A percentile compares a stretch with the other conserved stretches of the same genome.
Conservation (phyloP, 2,888 invertebrate genomes). For the Calameuta filiformis region DNA sequence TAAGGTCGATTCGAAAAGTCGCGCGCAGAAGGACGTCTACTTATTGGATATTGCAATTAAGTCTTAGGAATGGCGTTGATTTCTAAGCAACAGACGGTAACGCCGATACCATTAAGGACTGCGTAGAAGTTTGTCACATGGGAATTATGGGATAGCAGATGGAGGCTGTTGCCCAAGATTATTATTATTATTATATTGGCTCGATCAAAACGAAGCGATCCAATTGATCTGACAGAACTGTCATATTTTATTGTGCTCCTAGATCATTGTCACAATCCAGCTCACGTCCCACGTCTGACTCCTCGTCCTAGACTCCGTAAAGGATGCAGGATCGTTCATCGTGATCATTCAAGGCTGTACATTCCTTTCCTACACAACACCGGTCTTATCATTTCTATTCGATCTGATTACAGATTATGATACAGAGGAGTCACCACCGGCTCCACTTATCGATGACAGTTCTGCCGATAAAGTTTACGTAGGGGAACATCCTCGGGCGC, state of each 20-base stretch:
- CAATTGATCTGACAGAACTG: neutral
- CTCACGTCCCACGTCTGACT: neutral
- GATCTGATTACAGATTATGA: slow-evolving; percentile 40
- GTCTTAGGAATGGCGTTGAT: neutral
- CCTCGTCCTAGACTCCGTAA: neutral
- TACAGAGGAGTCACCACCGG: slow-evolving; percentile 29
- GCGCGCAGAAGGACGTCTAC: neutral
- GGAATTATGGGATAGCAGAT: neutral
- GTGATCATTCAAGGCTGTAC: neutral
- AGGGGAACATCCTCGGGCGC: slow-evolving; percentile 40
- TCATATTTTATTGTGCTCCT: neutral
- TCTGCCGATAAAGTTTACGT: slow-evolving; percentile 38
- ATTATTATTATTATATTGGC: neutral
- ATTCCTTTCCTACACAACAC: no score
- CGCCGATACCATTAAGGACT: neutral
- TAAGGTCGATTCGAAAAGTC: neutral
- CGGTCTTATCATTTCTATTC: no score
- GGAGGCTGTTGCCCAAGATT: neutral
- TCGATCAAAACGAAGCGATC: neutral
- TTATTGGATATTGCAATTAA: neutral
- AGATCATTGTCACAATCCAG: neutral
- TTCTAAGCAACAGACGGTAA: neutral
- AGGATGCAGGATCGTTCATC: neutral
- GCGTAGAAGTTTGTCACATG: neutral
- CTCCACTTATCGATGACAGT: slow-evolving; percentile 40